Base-by-base conservation (phyloP, 2,797 vertebrate genomes). In the Botia almorhae region DNA sequence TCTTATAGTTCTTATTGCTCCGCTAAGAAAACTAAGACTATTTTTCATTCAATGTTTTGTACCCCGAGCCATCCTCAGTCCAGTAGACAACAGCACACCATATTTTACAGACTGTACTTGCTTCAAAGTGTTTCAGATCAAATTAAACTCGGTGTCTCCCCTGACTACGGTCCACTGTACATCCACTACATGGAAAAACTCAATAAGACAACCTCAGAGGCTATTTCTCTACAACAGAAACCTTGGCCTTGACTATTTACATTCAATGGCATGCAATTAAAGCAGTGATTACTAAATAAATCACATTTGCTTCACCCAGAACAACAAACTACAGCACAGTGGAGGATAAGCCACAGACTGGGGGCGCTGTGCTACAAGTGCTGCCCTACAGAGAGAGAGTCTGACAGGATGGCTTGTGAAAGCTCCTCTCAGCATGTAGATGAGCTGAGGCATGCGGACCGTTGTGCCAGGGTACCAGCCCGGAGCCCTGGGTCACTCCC, bases 251-350 rank as follows among this genome's bases (percentile, higher is more conserved):
- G 14, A 51, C 75, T 64, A 76, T 85, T 78, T 86, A 69, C 72
- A 76, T 76, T 84, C 81, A 83, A 36, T 17, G 26, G 70, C 60
- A 26, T 53, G 70, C 72, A 83, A 83, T 80, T 80, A 76, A 82
- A 77, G 80, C 14, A 46, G n/a, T 84, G 74, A 26, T 85, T 85
- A 64, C 74, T 71, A 61, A 73, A 78, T 83, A 33, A 83, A 80
- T 81, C 83, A 80, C 61, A 76, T 78, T 67, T 50, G 53, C 61
- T 81, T 80, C 63, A 39, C 50, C 36, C 78, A 85, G 51, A 73
- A 29, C 3, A 19, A 69, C 68, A 71, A 53, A 36, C 76, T 63
- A 55, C 14, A 60, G 53, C 58, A 58, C n/a, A 29, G 23, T 19
- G 33, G 6, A 71, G 69, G 46, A 46, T 43, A 48, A 64, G 69